A percentile compares a stretch with the other conserved stretches of the same genome.
Evolutionary conservation across 2,888 invertebrate genomes (phyloP).

Genomic region (Branchellion lobata): DNA sequence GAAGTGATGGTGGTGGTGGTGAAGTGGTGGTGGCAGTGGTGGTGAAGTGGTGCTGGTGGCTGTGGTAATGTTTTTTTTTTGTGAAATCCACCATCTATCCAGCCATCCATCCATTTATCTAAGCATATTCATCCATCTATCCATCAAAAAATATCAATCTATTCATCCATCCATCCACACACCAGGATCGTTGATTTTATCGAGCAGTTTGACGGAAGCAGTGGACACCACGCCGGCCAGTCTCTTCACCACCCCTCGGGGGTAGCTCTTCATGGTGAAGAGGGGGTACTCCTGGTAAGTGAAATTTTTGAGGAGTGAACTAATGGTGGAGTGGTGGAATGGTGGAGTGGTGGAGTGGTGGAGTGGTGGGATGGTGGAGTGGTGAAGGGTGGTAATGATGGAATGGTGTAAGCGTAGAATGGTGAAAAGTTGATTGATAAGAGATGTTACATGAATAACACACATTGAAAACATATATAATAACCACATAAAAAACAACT

Average conservation of each 20-base stretch:
- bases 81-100: no score
- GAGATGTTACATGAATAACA: not conserved
- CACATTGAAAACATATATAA: not conserved
- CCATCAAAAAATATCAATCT: no score
- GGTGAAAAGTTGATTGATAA: no score
- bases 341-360: no score
- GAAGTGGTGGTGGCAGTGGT: not conserved
- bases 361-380: no score
- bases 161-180: slow-evolving; percentile 9
- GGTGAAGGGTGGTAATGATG: no score
- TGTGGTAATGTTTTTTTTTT: no score
- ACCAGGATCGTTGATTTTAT: slow-evolving; percentile 74
- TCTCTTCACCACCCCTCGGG: slow-evolving; percentile 81
- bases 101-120: no score
- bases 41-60: no score
- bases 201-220: slow-evolving; percentile 78
- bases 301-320: slow-evolving; percentile 29
- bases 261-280: slow-evolving; percentile 85
- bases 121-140: no score
- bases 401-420: no score
- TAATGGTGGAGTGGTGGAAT: no score
- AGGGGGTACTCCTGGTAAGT: slow-evolving; percentile 89
- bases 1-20: slow-evolving; percentile 26
- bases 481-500: not conserved
- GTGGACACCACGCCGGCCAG: slow-evolving; percentile 84